A percentile compares a stretch with the other conserved stretches of the same genome.
phyloP scores from a whole-genome alignment of 2,113 vertebrate species.

The Semnopithecus entellus region DNA sequence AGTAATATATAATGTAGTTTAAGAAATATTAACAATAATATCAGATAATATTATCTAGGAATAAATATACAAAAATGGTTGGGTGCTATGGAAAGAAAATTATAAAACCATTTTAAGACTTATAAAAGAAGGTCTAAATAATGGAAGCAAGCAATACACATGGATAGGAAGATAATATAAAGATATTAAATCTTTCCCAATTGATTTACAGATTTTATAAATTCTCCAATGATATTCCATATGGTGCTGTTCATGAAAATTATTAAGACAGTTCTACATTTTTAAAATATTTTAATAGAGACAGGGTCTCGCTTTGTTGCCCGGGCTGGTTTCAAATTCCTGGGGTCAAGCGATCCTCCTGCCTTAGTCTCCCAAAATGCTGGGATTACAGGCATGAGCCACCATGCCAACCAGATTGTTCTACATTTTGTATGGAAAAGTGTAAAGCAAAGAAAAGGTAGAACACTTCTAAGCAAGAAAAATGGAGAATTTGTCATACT shows the following conservation, averaged over 20 bases:
- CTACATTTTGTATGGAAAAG: neutral
- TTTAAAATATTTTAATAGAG: too few species aligned
- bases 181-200: neutral
- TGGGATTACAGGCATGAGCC: too few species aligned
- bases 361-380: too few species aligned
- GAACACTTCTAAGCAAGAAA: neutral
- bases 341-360: too few species aligned
- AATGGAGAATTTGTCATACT: neutral
- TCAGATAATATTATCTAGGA: neutral
- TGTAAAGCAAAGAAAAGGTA: neutral
- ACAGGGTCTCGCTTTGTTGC: too few species aligned
- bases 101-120: neutral
- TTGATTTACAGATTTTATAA: neutral
- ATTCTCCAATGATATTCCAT: neutral
- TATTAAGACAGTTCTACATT: neutral
- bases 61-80: neutral
- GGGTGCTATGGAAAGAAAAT: neutral
- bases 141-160: neutral
- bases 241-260: neutral
- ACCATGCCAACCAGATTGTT: too few species aligned
- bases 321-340: too few species aligned
- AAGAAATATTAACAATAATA: neutral
- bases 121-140: neutral
- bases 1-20: neutral
- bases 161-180: neutral